A percentile compares a stretch with the other conserved stretches of the same genome.
phyloP scores from a whole-genome alignment of 2,797 vertebrate species.

The Trachurus trachurus region DNA sequence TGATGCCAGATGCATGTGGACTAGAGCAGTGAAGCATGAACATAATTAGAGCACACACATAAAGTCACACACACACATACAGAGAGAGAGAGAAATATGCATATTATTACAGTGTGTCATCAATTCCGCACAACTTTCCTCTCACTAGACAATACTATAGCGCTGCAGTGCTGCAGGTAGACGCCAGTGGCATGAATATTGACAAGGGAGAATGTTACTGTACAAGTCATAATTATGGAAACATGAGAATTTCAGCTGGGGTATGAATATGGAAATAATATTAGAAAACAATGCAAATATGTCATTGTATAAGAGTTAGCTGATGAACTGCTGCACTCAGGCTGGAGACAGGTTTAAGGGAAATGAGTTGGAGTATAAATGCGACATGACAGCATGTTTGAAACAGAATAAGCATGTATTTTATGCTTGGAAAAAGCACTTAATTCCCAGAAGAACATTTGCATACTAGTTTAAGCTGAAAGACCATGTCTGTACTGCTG shows the following conservation, averaged over 20 bases:
- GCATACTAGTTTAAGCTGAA: conserved; percentile 68
- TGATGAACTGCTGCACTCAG: conserved; percentile 23
- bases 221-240: conserved; percentile 42
- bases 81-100: conserved; percentile 35
- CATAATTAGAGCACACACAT: conserved; percentile 19
- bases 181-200: conserved; percentile 46
- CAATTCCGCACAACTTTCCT: conserved; percentile 30
- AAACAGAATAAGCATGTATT: conserved; percentile 62
- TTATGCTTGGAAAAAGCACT: conserved; percentile 55
- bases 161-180: conserved; percentile 53
- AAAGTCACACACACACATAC: not conserved
- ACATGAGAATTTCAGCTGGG: conserved; percentile 23
- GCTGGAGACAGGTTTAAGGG: conserved; percentile 36
- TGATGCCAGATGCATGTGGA: conserved; percentile 32
- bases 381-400: conserved; percentile 50
- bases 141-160: conserved; percentile 9
- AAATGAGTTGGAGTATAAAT: conserved; percentile 57
- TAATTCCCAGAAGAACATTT: conserved; percentile 71
- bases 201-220: conserved; percentile 35
- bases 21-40: conserved; percentile 33
- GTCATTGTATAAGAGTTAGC: conserved; percentile 26
- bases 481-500: conserved; percentile 54
- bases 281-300: conserved; percentile 51
- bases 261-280: conserved; percentile 60
- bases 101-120: conserved; percentile 9